phyloP scores from a whole-genome alignment of 2,888 invertebrate genomes.

The Empis stercorea region DNA sequence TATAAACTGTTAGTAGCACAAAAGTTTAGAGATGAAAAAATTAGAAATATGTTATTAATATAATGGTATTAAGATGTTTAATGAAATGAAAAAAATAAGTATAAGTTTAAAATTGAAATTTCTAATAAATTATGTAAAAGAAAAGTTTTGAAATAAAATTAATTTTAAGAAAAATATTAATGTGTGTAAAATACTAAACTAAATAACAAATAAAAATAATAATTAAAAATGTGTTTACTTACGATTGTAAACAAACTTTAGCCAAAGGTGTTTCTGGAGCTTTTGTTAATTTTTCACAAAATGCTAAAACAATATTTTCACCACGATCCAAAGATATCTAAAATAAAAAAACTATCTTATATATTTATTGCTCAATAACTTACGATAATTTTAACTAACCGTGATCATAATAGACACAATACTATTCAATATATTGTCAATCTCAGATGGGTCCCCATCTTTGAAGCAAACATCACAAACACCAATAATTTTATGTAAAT shows the following conservation, averaged over 20 bases:
- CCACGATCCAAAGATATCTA: slow-evolving; percentile 76
- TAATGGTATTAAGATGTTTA: too few species aligned
- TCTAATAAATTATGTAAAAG: too few species aligned
- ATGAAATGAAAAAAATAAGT: too few species aligned
- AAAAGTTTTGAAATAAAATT: too few species aligned
- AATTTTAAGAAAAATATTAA: too few species aligned
- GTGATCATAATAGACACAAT: slow-evolving; percentile 92
- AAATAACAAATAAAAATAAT: too few species aligned
- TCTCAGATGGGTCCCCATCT: slow-evolving; percentile 71
- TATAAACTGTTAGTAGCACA: too few species aligned
- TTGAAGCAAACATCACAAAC: slow-evolving; percentile 89
- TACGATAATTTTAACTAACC: slow-evolving; percentile 38
- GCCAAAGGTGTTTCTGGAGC: slow-evolving; percentile 70
- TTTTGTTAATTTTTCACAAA: slow-evolving; percentile 85
- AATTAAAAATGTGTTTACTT: slow-evolving; percentile 35
- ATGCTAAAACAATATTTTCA: slow-evolving; percentile 76
- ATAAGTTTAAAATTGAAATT: too few species aligned
- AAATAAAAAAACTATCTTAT: slow-evolving; percentile 5
- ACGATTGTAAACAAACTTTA: slow-evolving; percentile 72
- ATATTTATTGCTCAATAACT: background rate
- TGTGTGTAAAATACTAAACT: too few species aligned
- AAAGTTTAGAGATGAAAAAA: too few species aligned
- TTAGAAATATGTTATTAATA: too few species aligned
- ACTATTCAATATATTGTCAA: slow-evolving; percentile 88
- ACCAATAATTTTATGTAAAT: slow-evolving; percentile 85